Conservation (phyloP, 2,888 invertebrate genomes). For the Palloptera scutellata region DNA sequence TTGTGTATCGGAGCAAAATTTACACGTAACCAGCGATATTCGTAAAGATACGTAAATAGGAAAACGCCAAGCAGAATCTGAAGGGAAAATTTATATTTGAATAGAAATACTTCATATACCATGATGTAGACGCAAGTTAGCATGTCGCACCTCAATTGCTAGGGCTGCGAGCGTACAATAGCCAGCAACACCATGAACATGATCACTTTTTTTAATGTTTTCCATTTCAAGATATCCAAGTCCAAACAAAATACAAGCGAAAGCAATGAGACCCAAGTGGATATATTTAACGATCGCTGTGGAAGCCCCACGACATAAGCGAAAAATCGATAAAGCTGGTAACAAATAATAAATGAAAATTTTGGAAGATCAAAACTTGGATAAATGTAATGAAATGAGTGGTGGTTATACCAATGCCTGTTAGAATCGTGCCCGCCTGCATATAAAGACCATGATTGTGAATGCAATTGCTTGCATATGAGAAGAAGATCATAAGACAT, state of each 20-base stretch:
- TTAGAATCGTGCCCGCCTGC: background rate
- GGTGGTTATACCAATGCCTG: slow-evolving; percentile 13
- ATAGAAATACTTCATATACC: too few species aligned
- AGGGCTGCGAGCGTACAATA: background rate
- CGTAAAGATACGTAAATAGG: slow-evolving; percentile 29
- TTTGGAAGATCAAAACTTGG: background rate
- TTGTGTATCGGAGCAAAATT: slow-evolving; percentile 33
- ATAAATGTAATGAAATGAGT: background rate
- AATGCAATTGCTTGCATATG: background rate
- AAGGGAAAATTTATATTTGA: background rate
- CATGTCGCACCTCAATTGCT: background rate
- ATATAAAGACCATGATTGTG: slow-evolving; percentile 5
- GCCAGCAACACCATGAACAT: background rate
- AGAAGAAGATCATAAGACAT: background rate
- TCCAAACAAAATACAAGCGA: slow-evolving; percentile 1
- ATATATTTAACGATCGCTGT: slow-evolving; percentile 31
- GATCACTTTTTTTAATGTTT: background rate
- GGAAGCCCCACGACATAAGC: slow-evolving; percentile 21
- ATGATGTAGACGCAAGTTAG: too few species aligned
- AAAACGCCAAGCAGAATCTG: slow-evolving; percentile 18
- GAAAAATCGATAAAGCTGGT: slow-evolving; percentile 24
- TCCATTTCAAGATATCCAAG: background rate
- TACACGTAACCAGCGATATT: slow-evolving; percentile 20
- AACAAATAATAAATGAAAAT: background rate
- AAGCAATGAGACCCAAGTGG: slow-evolving; percentile 17